Percentiles rank a stretch among this genome's conserved stretches.
Conservation (phyloP, 2,797 vertebrate genomes). For the Epinephelus awoara region DNA sequence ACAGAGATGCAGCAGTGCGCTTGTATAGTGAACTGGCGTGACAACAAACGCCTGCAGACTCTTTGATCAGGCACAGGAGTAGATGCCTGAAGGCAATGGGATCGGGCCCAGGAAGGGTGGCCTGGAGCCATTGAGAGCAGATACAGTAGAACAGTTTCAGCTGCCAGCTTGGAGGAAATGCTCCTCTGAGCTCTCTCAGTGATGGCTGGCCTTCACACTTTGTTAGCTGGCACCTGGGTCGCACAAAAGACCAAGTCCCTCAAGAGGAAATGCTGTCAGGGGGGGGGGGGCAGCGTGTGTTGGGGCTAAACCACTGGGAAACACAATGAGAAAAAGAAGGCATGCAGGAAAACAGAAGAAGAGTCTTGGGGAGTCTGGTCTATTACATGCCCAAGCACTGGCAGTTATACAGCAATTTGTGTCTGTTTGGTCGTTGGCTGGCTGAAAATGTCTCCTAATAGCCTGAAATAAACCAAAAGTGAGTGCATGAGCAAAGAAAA, state of each 20-base stretch:
- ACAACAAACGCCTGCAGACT: conserved; percentile 78
- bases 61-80: conserved; percentile 79
- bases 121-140: conserved; percentile 72
- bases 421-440: conserved; percentile 49
- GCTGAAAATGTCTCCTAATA: conserved; percentile 62
- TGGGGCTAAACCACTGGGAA: conserved; percentile 29
- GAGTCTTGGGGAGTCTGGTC: conserved; percentile 38
- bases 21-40: conserved; percentile 66
- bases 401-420: conserved; percentile 51
- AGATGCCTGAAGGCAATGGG: conserved; percentile 70
- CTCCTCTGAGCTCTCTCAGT: conserved; percentile 54
- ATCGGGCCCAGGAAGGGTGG: conserved; percentile 68
- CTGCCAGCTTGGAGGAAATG: conserved; percentile 62
- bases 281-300: conserved; percentile 30
- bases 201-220: conserved; percentile 66
- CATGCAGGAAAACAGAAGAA: conserved; percentile 42
- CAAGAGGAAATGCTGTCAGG: conserved; percentile 48
- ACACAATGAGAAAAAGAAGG: conserved; percentile 36
- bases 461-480: conserved; percentile 63
- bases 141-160: conserved; percentile 65
- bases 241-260: conserved; percentile 62
- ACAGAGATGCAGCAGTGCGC: conserved; percentile 39
- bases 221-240: conserved; percentile 57
- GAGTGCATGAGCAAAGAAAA: conserved; percentile 48
- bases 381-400: conserved; percentile 40